These are phyloP conservation scores for Drosophila nr. fundita DNA, from an alignment of 2,888 invertebrate species.

Conservation along the genomic window DNA sequence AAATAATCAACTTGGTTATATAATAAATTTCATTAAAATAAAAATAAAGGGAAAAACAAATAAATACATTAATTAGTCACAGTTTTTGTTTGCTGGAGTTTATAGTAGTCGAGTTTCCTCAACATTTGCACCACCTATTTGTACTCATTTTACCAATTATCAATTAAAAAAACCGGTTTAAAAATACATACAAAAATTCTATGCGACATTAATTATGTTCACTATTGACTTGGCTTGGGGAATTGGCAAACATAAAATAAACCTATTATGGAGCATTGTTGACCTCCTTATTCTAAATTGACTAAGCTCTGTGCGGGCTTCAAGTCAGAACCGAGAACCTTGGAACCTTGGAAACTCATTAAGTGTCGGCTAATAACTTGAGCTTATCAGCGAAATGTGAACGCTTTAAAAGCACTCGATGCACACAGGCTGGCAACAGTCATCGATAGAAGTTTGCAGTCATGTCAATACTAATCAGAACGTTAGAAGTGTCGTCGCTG, in stretches of 20 bases:
- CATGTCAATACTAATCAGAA: conserved; percentile 23
- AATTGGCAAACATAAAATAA: conserved; percentile 5
- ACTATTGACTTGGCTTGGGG: background rate
- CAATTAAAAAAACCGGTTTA: background rate
- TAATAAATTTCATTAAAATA: background rate
- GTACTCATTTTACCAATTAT: background rate
- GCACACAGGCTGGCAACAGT: conserved; percentile 24
- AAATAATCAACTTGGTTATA: background rate
- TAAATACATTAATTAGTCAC: background rate
- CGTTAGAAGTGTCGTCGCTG: conserved; percentile 7
- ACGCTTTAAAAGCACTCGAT: conserved; percentile 34
- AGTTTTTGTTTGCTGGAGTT: background rate
- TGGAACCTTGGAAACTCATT: conserved; percentile 23
- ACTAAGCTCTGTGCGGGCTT: conserved; percentile 4
- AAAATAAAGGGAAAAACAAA: background rate
- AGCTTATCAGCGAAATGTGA: conserved; percentile 33
- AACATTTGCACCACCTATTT: background rate
- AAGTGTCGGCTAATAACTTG: conserved; percentile 30
- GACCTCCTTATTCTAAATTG: background rate
- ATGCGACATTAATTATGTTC: background rate
- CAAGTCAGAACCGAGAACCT: conserved; percentile 2
- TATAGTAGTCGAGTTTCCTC: background rate
- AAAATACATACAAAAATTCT: background rate
- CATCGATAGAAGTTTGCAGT: conserved; percentile 7
- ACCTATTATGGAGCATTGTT: background rate